These are phyloP conservation scores for Tridacna gigas DNA, from an alignment of 2,888 invertebrate genomes.

Conservation along the genomic window DNA sequence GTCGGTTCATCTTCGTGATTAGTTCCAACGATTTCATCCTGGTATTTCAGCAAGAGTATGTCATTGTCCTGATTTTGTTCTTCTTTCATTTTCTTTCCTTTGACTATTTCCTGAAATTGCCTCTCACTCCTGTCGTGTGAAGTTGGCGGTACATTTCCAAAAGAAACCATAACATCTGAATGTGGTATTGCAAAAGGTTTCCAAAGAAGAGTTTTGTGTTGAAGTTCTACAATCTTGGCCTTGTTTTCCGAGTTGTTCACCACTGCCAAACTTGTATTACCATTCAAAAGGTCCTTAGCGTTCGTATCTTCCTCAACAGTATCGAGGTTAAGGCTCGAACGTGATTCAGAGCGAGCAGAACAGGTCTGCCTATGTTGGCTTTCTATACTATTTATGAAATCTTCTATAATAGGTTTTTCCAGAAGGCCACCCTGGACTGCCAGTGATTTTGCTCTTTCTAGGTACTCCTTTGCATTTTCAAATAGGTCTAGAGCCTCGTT, in stretches of 20 bases:
- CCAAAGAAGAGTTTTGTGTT: neutral
- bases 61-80: too few species aligned
- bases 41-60: too few species aligned
- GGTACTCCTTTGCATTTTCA: constrained; percentile 11
- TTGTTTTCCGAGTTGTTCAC: neutral
- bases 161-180: too few species aligned
- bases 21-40: too few species aligned
- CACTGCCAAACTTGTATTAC: neutral
- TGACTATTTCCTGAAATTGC: too few species aligned
- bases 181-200: neutral
- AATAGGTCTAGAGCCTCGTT: constrained; percentile 21
- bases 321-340: neutral
- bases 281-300: neutral
- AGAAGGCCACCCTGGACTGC: constrained; percentile 45
- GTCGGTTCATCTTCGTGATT: too few species aligned
- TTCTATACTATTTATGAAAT: neutral
- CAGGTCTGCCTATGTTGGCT: neutral
- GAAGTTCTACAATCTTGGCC: neutral
- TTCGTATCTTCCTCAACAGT: neutral
- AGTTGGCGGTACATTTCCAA: too few species aligned
- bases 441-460: constrained; percentile 34
- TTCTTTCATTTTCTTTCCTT: too few species aligned
- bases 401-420: constrained; percentile 21
- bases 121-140: too few species aligned
- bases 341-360: neutral